A percentile compares a stretch with the other conserved stretches of the same genome.
These are phyloP conservation scores for Halictus ligatus DNA, from an alignment of 2,888 invertebrate species.

Conservation along the genomic window DNA sequence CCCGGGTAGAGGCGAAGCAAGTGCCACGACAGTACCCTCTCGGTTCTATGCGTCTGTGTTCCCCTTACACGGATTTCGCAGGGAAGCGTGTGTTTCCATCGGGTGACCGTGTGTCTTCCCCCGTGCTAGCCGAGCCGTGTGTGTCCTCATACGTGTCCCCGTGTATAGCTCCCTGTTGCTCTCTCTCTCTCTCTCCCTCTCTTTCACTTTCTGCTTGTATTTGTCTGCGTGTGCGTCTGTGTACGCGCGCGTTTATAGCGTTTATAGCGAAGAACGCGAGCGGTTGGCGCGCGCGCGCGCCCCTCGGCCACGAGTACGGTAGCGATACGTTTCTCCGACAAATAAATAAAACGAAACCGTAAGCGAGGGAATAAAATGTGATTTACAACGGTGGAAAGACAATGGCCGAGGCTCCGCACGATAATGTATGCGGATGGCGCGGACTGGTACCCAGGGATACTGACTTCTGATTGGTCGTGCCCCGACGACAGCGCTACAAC, in stretches of 20 bases:
- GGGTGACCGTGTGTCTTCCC: not conserved
- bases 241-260: conserved; percentile 10
- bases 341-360: conserved; percentile 84
- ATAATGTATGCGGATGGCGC: conserved; percentile 84
- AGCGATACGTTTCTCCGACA: conserved; percentile 83
- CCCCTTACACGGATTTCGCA: conserved; percentile 22
- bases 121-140: not conserved
- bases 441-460: conserved; percentile 83
- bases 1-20: not conserved
- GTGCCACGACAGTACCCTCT: conserved; percentile 25
- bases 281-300: conserved; percentile 43
- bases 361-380: conserved; percentile 84
- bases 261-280: conserved; percentile 18
- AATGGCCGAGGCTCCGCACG: conserved; percentile 83
- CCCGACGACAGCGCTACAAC: conserved; percentile 83
- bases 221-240: not conserved
- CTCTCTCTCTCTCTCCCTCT: not conserved
- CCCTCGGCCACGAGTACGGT: conserved; percentile 79
- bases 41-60: conserved; percentile 58
- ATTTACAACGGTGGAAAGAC: conserved; percentile 84
- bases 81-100: conserved; percentile 4
- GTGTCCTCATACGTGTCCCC: conserved; percentile 6
- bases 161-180: not conserved
- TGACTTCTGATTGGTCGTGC: conserved; percentile 83
- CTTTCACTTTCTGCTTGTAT: too few relatives aligned